Evolutionary conservation across 2,888 invertebrate genomes (phyloP).

Genomic region (Hypselothyrea guttata): DNA sequence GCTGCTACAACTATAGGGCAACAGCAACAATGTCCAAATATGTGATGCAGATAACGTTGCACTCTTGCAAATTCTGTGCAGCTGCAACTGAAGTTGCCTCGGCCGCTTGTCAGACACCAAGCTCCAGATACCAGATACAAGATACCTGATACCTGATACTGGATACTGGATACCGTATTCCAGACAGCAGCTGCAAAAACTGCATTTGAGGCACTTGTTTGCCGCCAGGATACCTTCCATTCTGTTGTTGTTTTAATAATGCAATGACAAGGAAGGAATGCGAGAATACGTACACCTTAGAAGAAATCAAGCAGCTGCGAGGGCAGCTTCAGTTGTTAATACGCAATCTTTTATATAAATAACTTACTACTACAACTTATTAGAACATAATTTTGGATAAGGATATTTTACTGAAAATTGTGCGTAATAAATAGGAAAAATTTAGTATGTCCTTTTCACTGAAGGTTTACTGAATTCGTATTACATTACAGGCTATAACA

Average conservation of each 20-base stretch:
- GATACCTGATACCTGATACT: neutral
- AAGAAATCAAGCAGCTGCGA: neutral
- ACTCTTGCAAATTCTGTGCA: conserved; percentile 45
- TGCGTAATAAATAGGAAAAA: no score
- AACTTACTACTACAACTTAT: no score
- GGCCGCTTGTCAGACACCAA: conserved; percentile 12
- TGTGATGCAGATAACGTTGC: conserved; percentile 70
- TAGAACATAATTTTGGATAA: neutral
- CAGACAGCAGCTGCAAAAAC: conserved; percentile 15
- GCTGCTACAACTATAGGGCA: conserved; percentile 21
- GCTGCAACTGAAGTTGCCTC: conserved; percentile 16
- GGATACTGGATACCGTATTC: neutral
- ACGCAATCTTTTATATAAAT: no score
- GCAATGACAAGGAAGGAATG: conserved; percentile 52
- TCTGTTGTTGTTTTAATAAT: conserved; percentile 67
- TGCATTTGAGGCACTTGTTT: conserved; percentile 6
- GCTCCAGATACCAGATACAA: conserved; percentile 1
- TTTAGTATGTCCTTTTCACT: no score
- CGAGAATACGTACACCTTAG: conserved; percentile 15
- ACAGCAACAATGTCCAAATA: conserved; percentile 52
- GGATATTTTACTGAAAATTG: no score
- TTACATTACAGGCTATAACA: no score
- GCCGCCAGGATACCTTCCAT: conserved; percentile 16
- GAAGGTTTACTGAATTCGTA: no score
- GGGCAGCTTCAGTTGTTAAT: neutral